These are phyloP conservation scores for Eospalax fontanierii DNA, from an alignment of 2,797 vertebrate genomes.

Conservation along the genomic window DNA sequence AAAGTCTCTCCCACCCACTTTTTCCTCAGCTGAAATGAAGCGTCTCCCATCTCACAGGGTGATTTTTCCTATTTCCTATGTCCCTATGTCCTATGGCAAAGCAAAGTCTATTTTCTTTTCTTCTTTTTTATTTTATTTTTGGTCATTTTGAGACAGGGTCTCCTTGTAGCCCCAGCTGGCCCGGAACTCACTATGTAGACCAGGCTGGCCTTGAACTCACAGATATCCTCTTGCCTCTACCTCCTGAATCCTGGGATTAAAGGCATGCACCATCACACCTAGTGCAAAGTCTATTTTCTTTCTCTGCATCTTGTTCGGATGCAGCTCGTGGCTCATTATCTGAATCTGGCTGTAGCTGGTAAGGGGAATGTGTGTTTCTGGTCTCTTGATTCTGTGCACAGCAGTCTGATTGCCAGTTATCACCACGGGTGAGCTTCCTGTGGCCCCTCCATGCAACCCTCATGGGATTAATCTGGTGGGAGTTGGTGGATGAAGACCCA, in stretches of 20 bases:
- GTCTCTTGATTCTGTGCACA: neutral
- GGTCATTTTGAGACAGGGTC: too few relatives aligned
- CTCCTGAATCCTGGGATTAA: too few relatives aligned
- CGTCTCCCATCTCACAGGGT: neutral
- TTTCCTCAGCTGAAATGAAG: neutral
- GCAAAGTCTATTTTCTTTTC: neutral
- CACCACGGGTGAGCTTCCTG: neutral
- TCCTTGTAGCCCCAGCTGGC: neutral
- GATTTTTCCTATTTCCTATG: conserved; percentile 36
- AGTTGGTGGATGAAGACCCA: too few relatives aligned
- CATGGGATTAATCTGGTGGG: neutral
- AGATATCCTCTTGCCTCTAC: too few relatives aligned
- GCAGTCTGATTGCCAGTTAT: neutral
- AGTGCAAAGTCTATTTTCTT: neutral
- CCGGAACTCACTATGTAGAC: neutral
- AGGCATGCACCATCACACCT: too few relatives aligned
- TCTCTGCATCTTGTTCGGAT: neutral
- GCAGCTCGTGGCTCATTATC: neutral
- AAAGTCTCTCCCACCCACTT: conserved; percentile 37
- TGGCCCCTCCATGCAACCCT: neutral
- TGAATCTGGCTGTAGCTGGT: neutral
- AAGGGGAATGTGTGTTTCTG: neutral
- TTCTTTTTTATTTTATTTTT: neutral
- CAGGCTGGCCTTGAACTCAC: neutral
- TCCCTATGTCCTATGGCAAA: conserved; percentile 68